phyloP scores from a whole-genome alignment of 2,113 vertebrate species.

The Chionodraco myersi region DNA sequence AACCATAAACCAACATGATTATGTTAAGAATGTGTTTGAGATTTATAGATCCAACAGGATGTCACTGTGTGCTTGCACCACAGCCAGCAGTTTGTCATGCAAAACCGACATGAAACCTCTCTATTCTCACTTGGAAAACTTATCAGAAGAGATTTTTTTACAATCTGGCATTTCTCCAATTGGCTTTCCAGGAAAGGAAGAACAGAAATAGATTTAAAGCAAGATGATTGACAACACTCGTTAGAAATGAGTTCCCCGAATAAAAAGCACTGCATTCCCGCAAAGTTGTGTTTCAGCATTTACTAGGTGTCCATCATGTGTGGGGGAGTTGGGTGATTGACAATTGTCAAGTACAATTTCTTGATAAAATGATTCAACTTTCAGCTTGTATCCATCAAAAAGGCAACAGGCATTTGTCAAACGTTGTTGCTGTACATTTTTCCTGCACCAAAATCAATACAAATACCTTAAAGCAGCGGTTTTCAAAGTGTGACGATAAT shows the following conservation, averaged over 20 bases:
- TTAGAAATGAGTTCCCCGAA: constrained; percentile 33
- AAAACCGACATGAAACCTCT: constrained; percentile 43
- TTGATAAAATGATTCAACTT: background rate
- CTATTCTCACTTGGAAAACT: constrained; percentile 31
- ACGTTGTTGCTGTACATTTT: background rate
- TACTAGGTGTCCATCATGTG: background rate
- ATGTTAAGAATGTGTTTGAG: constrained; percentile 70
- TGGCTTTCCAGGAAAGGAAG: constrained; percentile 21
- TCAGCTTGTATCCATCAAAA: background rate
- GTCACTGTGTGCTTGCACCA: constrained; percentile 63
- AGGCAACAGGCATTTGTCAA: background rate
- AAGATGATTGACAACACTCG: constrained; percentile 38
- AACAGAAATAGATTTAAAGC: constrained; percentile 44
- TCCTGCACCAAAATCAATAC: background rate
- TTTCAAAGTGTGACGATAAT: too few species aligned
- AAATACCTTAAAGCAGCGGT: too few species aligned
- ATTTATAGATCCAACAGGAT: constrained; percentile 71
- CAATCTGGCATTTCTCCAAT: constrained; percentile 22
- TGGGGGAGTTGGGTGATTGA: background rate
- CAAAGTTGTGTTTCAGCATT: constrained; percentile 11
- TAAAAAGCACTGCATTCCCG: background rate
- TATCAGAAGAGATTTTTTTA: constrained; percentile 27
- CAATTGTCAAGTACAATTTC: background rate
- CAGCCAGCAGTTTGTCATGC: constrained; percentile 48
- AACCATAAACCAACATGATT: constrained; percentile 72